These are phyloP conservation scores for Nemoura dubitans DNA, from an alignment of 2,888 invertebrate genomes.

Conservation along the genomic window DNA sequence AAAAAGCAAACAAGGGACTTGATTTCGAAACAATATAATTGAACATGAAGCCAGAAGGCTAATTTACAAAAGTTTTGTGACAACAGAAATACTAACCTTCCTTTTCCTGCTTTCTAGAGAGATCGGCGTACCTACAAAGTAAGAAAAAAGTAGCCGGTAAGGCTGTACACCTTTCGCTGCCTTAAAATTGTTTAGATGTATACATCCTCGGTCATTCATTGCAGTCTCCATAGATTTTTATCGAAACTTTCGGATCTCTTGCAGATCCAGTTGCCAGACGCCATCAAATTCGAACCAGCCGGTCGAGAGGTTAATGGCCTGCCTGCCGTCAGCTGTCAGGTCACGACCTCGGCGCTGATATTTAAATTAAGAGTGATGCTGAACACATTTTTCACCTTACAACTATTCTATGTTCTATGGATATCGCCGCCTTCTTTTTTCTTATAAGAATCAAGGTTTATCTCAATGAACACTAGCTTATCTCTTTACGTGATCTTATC, in stretches of 20 bases:
- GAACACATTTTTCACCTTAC: too few species aligned
- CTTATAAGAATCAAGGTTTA: too few species aligned
- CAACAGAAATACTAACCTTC: constrained; percentile 69
- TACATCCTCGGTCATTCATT: constrained; percentile 78
- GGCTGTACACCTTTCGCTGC: constrained; percentile 77
- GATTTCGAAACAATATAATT: constrained; percentile 22
- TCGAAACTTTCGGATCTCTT: neutral
- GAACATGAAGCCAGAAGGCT: constrained; percentile 32
- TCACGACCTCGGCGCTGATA: too few species aligned
- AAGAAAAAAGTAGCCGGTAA: constrained; percentile 83
- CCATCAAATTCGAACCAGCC: neutral
- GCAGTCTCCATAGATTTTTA: constrained; percentile 42
- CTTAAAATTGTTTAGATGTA: constrained; percentile 83
- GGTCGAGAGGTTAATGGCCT: too few species aligned
- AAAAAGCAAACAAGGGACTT: too few species aligned
- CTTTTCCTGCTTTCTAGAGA: constrained; percentile 81
- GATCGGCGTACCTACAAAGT: constrained; percentile 81
- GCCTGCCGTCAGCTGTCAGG: too few species aligned
- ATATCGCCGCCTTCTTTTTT: too few species aligned
- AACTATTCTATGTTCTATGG: too few species aligned
- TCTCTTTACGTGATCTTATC: too few species aligned
- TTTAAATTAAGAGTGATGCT: too few species aligned
- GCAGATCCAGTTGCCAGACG: neutral
- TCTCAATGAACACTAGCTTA: too few species aligned
- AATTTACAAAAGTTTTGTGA: too few species aligned